Base-by-base conservation (phyloP, 1,140 invertebrate genomes). In the Chelonus insularis region DNA sequence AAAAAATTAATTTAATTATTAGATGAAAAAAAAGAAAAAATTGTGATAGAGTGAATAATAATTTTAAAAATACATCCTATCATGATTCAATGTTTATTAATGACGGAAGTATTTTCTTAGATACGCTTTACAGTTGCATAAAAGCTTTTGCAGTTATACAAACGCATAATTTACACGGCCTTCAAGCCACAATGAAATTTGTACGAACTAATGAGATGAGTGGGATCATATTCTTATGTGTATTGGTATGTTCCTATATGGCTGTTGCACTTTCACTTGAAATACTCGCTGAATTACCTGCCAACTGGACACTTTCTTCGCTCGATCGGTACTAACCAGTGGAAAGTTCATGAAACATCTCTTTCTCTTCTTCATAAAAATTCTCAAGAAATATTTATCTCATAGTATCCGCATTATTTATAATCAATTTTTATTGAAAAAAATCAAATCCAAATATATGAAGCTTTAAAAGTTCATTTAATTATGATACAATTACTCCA, bases 281-380 rank as follows among this genome's bases (percentile, higher is more conserved):
- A 63, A 66, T 60, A 60, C 59, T 71, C 58, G 64, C 67, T 52
- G 58, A 72, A 61, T 68, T 62, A 55, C 57, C 32, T 48, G 58
- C 58, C 50, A 60, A 60, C 58, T 66, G 74, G 71, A 79, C 70
- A 79, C 78, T 80, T 80, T 79, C 78, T 80, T 79, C 73, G 72
- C 63, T 76, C 69, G 75, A 77, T 77, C 73, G 75, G 67, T 71
- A 69, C 66, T n/a, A n/a, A n/a, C 65, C 71, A 69, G 74, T 79
- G 78, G 78, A 79, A 79, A 79, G 77, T 69, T n/a, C n/a, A 48
- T 45, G 8, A 37, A 20, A 4, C 20, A 18, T n/a, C 29, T 45
- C 14, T 60, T n/a, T 43, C 14, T 60, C 9, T 14, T 8, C 20
- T 21, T 21, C 16, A 29, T 18, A 37, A 6, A 23, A 45, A 60